Conservation (phyloP, 2,888 invertebrate species). For the Lathronympha strigana region DNA sequence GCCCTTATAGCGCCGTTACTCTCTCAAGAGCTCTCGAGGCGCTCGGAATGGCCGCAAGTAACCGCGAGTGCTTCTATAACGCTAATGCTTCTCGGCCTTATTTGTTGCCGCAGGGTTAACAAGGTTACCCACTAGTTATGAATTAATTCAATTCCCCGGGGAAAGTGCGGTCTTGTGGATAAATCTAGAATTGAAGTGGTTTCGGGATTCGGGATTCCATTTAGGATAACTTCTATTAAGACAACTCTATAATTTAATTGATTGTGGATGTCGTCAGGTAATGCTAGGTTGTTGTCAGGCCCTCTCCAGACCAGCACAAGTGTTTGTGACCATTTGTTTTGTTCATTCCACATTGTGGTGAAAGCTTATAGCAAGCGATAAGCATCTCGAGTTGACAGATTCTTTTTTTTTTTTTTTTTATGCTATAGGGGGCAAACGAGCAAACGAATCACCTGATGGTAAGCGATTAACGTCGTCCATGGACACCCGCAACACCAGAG, state of each 20-base stretch:
- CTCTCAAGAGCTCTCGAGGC: conserved; percentile 1
- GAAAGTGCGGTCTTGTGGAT: conserved; percentile 5
- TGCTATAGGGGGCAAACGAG: too few species aligned
- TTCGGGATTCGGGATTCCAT: background rate
- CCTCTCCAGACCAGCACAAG: too few species aligned
- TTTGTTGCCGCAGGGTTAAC: conserved; percentile 13
- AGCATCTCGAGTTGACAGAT: conserved; percentile 3
- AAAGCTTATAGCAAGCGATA: background rate
- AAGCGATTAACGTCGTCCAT: too few species aligned
- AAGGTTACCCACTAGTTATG: conserved; percentile 6
- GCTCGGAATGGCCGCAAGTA: background rate
- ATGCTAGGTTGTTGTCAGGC: background rate
- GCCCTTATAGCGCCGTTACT: conserved; percentile 6
- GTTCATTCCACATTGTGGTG: background rate
- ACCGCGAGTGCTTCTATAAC: conserved; percentile 14
- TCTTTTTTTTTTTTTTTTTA: too few species aligned
- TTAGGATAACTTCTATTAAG: background rate
- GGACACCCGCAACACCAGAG: too few species aligned
- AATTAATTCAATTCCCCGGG: conserved; percentile 6
- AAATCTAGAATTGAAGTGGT: conserved; percentile 5
- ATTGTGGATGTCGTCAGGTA: background rate
- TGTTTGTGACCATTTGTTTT: background rate
- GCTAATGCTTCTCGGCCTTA: conserved; percentile 5
- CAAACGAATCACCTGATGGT: too few species aligned
- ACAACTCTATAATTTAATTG: background rate